A percentile compares a stretch with the other conserved stretches of the same genome.
phyloP scores from a whole-genome alignment of 2,113 vertebrate species.

The Muntiacus muntjak region DNA sequence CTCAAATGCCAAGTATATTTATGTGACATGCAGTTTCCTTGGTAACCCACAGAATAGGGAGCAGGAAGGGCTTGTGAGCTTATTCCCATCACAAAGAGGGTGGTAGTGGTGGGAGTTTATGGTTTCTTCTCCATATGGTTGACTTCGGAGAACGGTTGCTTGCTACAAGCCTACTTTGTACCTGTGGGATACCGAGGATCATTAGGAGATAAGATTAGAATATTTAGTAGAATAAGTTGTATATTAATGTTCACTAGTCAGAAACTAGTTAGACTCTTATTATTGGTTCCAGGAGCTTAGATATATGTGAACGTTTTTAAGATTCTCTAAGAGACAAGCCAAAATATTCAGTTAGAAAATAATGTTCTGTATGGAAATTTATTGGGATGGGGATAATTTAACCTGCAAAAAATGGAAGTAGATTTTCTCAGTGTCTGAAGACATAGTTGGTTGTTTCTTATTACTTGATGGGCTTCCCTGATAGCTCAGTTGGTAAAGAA shows the following conservation, averaged over 20 bases:
- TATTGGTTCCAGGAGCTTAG: neutral
- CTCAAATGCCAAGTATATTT: constrained; percentile 49
- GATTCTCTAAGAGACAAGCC: neutral
- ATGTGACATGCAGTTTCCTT: constrained; percentile 43
- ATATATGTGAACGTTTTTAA: neutral
- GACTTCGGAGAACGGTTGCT: neutral
- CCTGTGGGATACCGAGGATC: neutral
- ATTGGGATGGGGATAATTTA: neutral
- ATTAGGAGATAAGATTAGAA: neutral
- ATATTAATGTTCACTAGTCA: neutral
- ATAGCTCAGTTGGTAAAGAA: neutral
- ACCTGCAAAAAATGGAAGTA: neutral
- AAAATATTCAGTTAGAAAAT: constrained; percentile 7
- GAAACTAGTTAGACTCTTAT: neutral
- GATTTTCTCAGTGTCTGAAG: neutral
- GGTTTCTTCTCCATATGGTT: constrained; percentile 2
- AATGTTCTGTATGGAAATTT: neutral
- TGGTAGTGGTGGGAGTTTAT: neutral
- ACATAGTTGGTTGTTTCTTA: constrained; percentile 8
- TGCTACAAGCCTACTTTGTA: neutral
- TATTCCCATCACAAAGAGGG: neutral
- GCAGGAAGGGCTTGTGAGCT: neutral
- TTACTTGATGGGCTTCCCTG: neutral
- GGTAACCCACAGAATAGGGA: constrained; percentile 4
- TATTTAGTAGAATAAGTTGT: neutral